These are phyloP conservation scores for Peucedramus taeniatus DNA, from an alignment of 2,113 vertebrate genomes.

Conservation along the genomic window DNA sequence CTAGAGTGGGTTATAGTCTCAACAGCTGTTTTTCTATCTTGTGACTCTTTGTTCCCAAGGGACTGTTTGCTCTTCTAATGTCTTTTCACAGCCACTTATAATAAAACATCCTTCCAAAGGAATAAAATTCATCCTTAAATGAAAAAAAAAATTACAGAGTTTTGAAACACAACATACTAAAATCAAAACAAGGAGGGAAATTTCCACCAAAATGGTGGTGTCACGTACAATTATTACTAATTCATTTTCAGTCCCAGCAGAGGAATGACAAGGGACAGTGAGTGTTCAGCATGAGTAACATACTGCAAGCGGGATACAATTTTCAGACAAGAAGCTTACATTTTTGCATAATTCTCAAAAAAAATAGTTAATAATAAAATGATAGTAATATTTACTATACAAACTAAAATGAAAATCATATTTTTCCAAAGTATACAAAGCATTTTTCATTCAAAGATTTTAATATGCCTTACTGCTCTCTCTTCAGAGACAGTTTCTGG, in stretches of 20 bases:
- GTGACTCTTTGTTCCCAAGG: background rate
- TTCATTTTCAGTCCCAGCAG: background rate
- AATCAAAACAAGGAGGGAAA: background rate
- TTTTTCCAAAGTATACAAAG: background rate
- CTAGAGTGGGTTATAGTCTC: background rate
- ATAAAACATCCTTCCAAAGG: background rate
- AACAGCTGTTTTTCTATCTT: constrained; percentile 4
- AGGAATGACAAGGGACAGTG: background rate
- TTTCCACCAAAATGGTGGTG: background rate
- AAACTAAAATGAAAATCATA: background rate
- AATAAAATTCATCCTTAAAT: background rate
- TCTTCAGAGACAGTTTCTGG: background rate
- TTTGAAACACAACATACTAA: background rate
- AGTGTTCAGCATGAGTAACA: background rate
- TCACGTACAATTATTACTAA: background rate
- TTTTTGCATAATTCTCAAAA: background rate
- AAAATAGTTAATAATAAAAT: background rate
- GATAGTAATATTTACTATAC: background rate
- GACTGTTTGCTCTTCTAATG: background rate
- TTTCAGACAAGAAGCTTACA: background rate
- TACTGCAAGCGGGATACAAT: background rate
- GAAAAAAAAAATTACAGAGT: background rate
- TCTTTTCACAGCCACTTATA: constrained; percentile 1
- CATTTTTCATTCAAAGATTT: background rate
- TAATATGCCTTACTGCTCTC: background rate